Percentiles rank a stretch among this genome's conserved stretches.
Evolutionary conservation across 2,113 vertebrate species (phyloP).

Genomic region (Pantherophis guttatus): DNA sequence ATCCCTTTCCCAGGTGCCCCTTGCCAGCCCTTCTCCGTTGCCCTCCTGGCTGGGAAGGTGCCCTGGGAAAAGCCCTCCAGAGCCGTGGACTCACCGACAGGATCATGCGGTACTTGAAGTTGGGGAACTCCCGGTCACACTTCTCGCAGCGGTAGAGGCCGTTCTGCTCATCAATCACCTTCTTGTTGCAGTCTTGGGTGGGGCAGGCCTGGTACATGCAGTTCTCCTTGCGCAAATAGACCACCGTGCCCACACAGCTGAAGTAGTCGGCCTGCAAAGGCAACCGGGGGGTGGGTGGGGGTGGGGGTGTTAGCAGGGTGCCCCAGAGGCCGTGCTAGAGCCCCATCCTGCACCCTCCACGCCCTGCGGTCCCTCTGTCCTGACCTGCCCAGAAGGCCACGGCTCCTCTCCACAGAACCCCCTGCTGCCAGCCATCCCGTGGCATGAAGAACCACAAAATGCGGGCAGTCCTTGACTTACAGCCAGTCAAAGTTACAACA

Average conservation of each 20-base stretch:
- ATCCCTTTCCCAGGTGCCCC: not conserved
- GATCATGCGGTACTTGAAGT: conserved; percentile 97
- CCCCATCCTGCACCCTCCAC: not conserved
- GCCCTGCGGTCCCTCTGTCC: not conserved
- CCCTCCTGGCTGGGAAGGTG: not conserved
- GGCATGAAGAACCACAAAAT: conserved; percentile 11
- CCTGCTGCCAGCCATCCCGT: conserved; percentile 19
- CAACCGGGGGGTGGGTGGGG: too few species aligned
- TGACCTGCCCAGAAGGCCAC: not conserved
- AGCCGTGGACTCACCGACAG: conserved; percentile 80
- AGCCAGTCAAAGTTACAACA: too few species aligned
- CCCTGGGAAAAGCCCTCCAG: not conserved
- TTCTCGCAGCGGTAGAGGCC: conserved; percentile 95
- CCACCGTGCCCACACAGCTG: conserved; percentile 84
- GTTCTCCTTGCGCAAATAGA: conserved; percentile 93
- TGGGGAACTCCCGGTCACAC: conserved; percentile 92
- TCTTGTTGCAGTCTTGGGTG: conserved; percentile 93
- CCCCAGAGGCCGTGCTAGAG: conserved; percentile 3
- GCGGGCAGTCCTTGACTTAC: too few species aligned
- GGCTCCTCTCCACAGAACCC: too few species aligned
- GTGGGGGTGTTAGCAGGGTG: not conserved
- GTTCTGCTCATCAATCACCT: conserved; percentile 94
- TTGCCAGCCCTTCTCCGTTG: not conserved
- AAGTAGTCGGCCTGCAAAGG: conserved; percentile 87
- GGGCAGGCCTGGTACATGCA: conserved; percentile 95